Evolutionary conservation across 2,888 invertebrate genomes (phyloP).

Genomic region (Caenorhabditis plicata): DNA sequence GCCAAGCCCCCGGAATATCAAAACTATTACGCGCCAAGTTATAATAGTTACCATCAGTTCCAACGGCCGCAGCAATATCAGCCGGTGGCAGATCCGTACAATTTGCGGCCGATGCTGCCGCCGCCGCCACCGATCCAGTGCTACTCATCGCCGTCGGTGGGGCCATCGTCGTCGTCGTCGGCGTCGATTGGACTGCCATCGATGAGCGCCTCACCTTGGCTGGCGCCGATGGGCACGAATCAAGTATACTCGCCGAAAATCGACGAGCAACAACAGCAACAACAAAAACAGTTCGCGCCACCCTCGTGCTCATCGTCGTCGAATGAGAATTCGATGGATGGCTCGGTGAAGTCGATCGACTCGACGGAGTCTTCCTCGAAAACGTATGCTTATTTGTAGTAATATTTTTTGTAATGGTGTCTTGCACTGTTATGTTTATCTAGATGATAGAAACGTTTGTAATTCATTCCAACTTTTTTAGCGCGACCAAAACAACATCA

Average conservation of each 20-base stretch:
- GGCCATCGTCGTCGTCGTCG: neutral
- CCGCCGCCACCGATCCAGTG: slow-evolving; percentile 2
- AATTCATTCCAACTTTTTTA: slow-evolving; percentile 2
- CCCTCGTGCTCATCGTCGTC: too few relatives aligned
- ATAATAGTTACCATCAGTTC: neutral
- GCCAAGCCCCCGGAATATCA: too few relatives aligned
- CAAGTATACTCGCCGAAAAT: neutral
- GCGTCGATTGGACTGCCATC: slow-evolving; percentile 8
- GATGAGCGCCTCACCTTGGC: slow-evolving; percentile 22
- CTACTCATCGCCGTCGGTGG: too few relatives aligned
- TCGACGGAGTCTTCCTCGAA: neutral
- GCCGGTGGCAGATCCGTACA: neutral
- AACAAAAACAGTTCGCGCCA: neutral
- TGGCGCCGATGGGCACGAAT: neutral
- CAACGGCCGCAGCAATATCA: neutral
- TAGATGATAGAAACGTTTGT: neutral
- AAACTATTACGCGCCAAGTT: too few relatives aligned
- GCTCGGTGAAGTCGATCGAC: slow-evolving; percentile 5
- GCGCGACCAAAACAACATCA: slow-evolving; percentile 2
- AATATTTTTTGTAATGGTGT: neutral
- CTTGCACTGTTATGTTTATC: neutral
- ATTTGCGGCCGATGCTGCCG: neutral
- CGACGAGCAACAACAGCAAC: neutral
- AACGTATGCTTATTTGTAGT: too few relatives aligned
- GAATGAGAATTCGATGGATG: slow-evolving; percentile 9